Conservation (phyloP, 2,888 invertebrate genomes). For the Pantelozetes paolii region DNA sequence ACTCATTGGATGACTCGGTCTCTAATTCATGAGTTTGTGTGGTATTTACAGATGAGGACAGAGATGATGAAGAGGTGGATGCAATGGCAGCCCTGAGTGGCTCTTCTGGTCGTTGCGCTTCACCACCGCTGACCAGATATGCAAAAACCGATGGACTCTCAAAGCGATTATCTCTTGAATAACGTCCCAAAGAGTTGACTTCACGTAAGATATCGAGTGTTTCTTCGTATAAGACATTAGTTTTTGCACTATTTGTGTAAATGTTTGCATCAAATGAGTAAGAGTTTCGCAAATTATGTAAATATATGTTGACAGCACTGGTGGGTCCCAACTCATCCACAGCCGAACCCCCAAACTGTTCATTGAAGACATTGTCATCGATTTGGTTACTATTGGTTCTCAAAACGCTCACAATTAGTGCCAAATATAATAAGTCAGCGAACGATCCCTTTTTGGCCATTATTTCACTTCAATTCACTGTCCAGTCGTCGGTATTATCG, state of each 20-base stretch:
- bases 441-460: neutral
- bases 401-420: conserved; percentile 11
- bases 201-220: conserved; percentile 22
- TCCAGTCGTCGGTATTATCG: too few relatives aligned
- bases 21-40: neutral
- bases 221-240: conserved; percentile 20
- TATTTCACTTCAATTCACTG: neutral
- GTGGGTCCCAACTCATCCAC: conserved; percentile 24
- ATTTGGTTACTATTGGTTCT: neutral
- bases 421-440: conserved; percentile 10
- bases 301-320: conserved; percentile 13
- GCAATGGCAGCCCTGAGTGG: neutral
- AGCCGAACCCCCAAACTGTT: neutral
- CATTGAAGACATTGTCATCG: neutral
- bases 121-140: conserved; percentile 35
- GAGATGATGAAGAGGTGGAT: neutral
- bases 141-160: conserved; percentile 35
- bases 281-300: neutral
- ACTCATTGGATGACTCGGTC: neutral
- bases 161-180: neutral
- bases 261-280: neutral
- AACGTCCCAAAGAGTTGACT: conserved; percentile 38
- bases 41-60: conserved; percentile 4
- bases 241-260: conserved; percentile 26
- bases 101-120: neutral